phyloP scores from a whole-genome alignment of 2,797 vertebrate species.

The Sebastes itinus region DNA sequence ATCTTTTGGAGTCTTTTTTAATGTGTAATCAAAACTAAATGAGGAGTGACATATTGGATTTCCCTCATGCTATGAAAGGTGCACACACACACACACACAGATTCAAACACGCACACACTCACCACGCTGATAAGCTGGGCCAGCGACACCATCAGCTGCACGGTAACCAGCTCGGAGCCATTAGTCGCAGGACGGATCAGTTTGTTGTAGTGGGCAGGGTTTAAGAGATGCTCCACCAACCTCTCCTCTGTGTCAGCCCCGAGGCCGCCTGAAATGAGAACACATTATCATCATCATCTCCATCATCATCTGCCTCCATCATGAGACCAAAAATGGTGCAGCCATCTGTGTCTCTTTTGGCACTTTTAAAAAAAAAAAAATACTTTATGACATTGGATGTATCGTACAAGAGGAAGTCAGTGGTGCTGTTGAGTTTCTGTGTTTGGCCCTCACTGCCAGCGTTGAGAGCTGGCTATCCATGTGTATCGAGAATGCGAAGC shows the following conservation, averaged over 20 bases:
- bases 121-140: constrained; percentile 98
- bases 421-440: background rate
- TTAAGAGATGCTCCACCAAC: constrained; percentile 92
- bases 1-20: background rate
- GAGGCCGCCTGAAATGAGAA: constrained; percentile 80
- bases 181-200: constrained; percentile 96
- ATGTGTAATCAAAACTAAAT: background rate
- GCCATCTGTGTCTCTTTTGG: constrained; percentile 34
- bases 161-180: constrained; percentile 92
- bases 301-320: constrained; percentile 27
- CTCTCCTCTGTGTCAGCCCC: constrained; percentile 94
- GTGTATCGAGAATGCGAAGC: constrained; percentile 26
- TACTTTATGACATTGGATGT: background rate
- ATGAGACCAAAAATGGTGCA: background rate
- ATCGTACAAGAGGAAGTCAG: constrained; percentile 14
- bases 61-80: background rate
- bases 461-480: constrained; percentile 31
- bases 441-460: constrained; percentile 19
- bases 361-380: background rate
- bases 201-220: constrained; percentile 94
- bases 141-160: constrained; percentile 96
- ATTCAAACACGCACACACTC: constrained; percentile 49
- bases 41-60: background rate
- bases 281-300: constrained; percentile 37
- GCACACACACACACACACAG: background rate